These are phyloP conservation scores for Diarsia dahlii DNA, from an alignment of 2,888 invertebrate species.

Conservation along the genomic window DNA sequence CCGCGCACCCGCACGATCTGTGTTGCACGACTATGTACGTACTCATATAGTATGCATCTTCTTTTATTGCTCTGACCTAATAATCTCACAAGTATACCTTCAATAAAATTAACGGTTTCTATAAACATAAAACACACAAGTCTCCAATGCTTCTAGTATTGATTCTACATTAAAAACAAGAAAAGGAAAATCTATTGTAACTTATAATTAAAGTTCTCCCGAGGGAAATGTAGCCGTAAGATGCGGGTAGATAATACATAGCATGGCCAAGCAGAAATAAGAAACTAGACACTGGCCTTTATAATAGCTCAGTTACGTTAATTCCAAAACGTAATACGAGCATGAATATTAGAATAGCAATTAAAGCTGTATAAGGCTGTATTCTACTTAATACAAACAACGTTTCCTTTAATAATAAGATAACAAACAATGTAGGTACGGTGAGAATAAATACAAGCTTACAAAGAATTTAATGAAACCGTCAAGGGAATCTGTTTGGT, in stretches of 20 bases:
- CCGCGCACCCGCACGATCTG: slow-evolving; percentile 29
- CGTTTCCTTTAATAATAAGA: slow-evolving; percentile 31
- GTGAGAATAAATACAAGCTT: slow-evolving; percentile 43
- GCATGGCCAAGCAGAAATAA: background rate
- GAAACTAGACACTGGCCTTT: background rate
- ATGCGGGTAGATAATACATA: background rate
- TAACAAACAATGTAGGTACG: slow-evolving; percentile 21
- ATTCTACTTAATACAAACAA: slow-evolving; percentile 22
- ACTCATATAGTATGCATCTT: background rate
- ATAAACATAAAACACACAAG: background rate
- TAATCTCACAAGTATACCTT: background rate
- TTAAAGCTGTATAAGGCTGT: slow-evolving; percentile 2
- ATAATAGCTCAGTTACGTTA: background rate
- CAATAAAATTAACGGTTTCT: background rate
- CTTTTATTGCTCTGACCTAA: background rate
- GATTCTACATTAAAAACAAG: background rate
- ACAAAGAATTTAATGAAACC: slow-evolving; percentile 68
- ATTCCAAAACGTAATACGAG: slow-evolving; percentile 21
- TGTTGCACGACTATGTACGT: slow-evolving; percentile 20
- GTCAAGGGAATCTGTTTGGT: slow-evolving; percentile 68
- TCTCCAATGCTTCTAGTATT: background rate
- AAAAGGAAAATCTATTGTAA: background rate
- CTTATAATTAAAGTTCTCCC: background rate
- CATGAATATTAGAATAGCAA: slow-evolving; percentile 23
- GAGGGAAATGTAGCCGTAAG: background rate